Evolutionary conservation across 2,113 vertebrate genomes (phyloP).

Genomic region (Nannospalax galili): DNA sequence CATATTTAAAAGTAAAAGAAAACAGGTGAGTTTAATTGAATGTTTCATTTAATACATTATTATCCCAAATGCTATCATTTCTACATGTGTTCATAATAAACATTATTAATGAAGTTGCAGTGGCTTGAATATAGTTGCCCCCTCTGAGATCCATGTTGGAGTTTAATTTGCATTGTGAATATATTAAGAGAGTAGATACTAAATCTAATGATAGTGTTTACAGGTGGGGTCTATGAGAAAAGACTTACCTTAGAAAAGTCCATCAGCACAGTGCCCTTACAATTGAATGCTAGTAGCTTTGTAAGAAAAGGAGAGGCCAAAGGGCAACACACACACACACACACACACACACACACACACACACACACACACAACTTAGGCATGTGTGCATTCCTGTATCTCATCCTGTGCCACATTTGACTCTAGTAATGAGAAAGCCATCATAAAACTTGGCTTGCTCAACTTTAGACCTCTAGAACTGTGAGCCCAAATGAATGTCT

Average conservation of each 20-base stretch:
- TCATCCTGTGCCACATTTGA: not conserved
- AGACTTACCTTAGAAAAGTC: not conserved
- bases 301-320: too few species aligned
- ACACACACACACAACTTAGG: not conserved
- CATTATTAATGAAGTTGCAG: not conserved
- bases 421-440: not conserved
- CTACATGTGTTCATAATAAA: not conserved
- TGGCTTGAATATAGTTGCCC: not conserved
- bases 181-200: not conserved
- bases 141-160: not conserved
- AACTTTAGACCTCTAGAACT: not conserved
- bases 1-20: constrained; percentile 22
- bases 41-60: not conserved
- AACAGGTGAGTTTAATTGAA: not conserved
- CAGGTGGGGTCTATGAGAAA: not conserved
- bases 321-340: too few species aligned
- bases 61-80: not conserved
- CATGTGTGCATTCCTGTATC: too few species aligned
- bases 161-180: not conserved
- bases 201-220: not conserved
- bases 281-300: not conserved
- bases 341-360: not conserved
- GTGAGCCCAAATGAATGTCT: not conserved
- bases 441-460: not conserved
- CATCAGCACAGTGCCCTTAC: not conserved